phyloP scores from a whole-genome alignment of 2,888 invertebrate species.

The Drosophila nr. perissopoda region DNA sequence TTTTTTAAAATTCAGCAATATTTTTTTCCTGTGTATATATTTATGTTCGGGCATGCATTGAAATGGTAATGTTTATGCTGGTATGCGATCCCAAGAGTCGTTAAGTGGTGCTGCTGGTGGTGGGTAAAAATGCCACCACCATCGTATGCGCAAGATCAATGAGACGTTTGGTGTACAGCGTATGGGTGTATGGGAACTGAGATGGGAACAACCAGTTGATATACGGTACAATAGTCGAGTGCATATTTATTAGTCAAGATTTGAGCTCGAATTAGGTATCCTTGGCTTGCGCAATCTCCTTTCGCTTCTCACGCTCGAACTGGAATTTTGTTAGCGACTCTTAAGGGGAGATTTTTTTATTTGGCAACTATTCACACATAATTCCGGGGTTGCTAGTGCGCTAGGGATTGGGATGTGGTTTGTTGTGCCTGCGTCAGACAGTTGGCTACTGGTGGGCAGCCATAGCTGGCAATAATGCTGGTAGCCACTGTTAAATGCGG shows the following conservation, averaged over 20 bases:
- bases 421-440: slow-evolving; percentile 38
- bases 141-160: slow-evolving; percentile 24
- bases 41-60: slow-evolving; percentile 36
- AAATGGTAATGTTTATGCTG: slow-evolving; percentile 67
- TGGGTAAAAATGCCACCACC: slow-evolving; percentile 56
- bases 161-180: slow-evolving; percentile 26
- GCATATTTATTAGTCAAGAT: slow-evolving; percentile 7
- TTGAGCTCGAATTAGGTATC: slow-evolving; percentile 1
- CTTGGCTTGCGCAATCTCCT: slow-evolving; percentile 13
- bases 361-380: slow-evolving; percentile 34
- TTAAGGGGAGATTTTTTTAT: slow-evolving; percentile 25
- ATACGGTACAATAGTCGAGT: slow-evolving; percentile 44
- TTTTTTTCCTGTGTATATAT: background rate
- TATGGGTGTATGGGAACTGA: slow-evolving; percentile 56
- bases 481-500: slow-evolving; percentile 58
- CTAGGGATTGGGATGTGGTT: background rate
- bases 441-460: slow-evolving; percentile 63
- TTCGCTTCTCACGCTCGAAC: slow-evolving; percentile 62
- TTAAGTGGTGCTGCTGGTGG: slow-evolving; percentile 45
- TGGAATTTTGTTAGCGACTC: slow-evolving; percentile 5
- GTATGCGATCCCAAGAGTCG: slow-evolving; percentile 59
- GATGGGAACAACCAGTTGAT: slow-evolving; percentile 54
- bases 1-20: background rate
- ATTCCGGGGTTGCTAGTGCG: slow-evolving; percentile 19
- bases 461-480: slow-evolving; percentile 56